Conservation (phyloP, 2,113 vertebrate genomes). For the Chionis minor region DNA sequence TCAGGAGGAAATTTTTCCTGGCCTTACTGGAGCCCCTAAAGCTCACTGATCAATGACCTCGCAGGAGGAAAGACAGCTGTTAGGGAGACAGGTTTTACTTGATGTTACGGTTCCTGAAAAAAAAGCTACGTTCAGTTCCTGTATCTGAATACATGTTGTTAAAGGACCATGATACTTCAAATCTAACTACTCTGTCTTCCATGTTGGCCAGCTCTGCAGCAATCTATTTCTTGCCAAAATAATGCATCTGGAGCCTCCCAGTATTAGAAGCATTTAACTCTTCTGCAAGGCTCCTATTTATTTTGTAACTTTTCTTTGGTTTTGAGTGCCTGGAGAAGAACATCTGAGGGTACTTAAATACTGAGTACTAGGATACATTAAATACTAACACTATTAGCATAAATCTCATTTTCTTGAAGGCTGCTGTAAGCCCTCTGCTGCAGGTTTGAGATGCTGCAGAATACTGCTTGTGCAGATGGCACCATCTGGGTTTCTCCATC, state of each 20-base stretch:
- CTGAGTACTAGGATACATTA: neutral
- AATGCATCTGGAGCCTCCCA: neutral
- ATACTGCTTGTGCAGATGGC: neutral
- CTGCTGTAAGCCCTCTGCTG: neutral
- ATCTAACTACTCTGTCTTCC: neutral
- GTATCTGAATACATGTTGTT: neutral
- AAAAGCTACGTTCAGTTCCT: neutral
- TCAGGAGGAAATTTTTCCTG: neutral
- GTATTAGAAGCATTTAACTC: neutral
- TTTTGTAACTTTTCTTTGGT: neutral
- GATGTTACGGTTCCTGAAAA: neutral
- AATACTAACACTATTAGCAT: neutral
- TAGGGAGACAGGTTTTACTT: neutral
- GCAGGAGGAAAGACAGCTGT: rapidly evolving
- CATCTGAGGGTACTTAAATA: neutral
- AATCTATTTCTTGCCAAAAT: neutral
- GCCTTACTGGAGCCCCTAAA: neutral
- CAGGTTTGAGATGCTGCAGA: neutral
- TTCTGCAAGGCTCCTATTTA: neutral
- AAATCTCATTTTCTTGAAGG: neutral
- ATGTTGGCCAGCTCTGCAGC: neutral
- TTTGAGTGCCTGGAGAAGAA: neutral
- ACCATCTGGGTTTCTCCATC: neutral
- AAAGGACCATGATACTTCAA: neutral
- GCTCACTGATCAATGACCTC: neutral